Evolutionary conservation across 2,797 vertebrate genomes (phyloP), one percentile per base, ranked within the genome.

Genomic region (Anguilla pacifica): DNA sequence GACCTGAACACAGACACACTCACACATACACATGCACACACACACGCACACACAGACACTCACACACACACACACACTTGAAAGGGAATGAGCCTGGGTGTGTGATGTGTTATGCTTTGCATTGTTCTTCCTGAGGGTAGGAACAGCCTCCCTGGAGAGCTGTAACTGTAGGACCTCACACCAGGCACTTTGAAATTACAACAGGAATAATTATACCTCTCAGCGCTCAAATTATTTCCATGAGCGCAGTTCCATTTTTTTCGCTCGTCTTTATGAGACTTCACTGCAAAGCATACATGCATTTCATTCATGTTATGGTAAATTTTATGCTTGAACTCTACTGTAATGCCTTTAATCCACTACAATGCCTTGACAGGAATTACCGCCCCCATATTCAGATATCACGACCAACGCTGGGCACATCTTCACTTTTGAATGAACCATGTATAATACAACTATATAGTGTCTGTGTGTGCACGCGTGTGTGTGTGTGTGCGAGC

Each of bases 131-230:
- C 72, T 77, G 11, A 39, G 72, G 72, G 31, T 77, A 77, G 9
- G 39, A 35, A 77, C 3, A 39, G 28, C 19, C 59, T 35, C 72
- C 72, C 72, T 17, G 11, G 72, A 77, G 72, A 4, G 72, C 77
- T 25, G 46, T 46, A 39, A 81, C 39, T 19, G 17, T 17, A 51
- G 88, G 92, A 90, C 92, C 91, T 91, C 92, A 90, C 90, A 91
- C 85, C 83, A 87, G 86, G 92, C 88, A 79, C 87, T 83, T 86
- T 85, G 7, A 88, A 88, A 81, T 88, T 87, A 88, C 86, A 87
- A 87, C 87, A 49, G 31, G 81, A 88, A 83, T 92, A 92, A 92
- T 92, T 91, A 89, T 83, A 91, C 88, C 90, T 88, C 89, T 61
- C 39, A 49, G 77, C 88, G 85, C 89, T 90, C 1, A 87, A 88